Base-by-base conservation (phyloP, 1,140 invertebrate genomes). In the Drosophila pruinosa region DNA sequence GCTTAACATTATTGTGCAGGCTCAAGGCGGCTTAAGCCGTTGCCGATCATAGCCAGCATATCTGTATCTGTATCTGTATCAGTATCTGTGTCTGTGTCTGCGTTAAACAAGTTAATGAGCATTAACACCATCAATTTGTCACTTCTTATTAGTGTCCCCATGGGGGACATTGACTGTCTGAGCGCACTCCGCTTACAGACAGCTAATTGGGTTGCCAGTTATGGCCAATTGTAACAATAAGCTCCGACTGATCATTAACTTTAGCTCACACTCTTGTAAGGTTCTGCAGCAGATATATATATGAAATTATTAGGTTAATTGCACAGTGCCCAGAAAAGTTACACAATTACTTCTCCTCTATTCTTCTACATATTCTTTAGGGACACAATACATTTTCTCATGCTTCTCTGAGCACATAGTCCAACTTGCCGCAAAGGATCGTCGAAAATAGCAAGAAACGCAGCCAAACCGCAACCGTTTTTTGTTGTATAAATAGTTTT, bases 51-150 rank as follows among this genome's bases (percentile, higher is more conserved):
- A 64, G 41, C 38, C 21, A 31, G 53, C 4, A 31, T 56, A 75
- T 71, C 45, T 61, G 56, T 50, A 24, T n/a, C n/a, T n/a, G n/a
- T n/a, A n/a, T n/a, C n/a, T n/a, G n/a, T n/a, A n/a, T n/a, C n/a
- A n/a, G n/a, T n/a, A n/a, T n/a, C n/a, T n/a, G n/a, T n/a, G n/a
- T n/a, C n/a, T n/a, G 52, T 59, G 68, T 68, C 62, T 75, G 67
- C 17, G 58, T 73, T 86, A 81, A 88, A 76, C 64, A 85, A 85
- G 63, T 90, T 90, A 90, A 90, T 90, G 89, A 89, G 85, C 83
- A 75, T 90, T 90, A 90, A 90, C 89, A 90, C 89, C 89, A 89
- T 80, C 85, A 90, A 90, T 90, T 90, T 90, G 89, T 90, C 89
- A 90, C 75, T 89, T 80, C 89, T 90, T 80, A 86, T 90, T 90